Evolutionary conservation across 1,140 invertebrate species (phyloP).

Genomic region (Copidosoma floridanum): DNA sequence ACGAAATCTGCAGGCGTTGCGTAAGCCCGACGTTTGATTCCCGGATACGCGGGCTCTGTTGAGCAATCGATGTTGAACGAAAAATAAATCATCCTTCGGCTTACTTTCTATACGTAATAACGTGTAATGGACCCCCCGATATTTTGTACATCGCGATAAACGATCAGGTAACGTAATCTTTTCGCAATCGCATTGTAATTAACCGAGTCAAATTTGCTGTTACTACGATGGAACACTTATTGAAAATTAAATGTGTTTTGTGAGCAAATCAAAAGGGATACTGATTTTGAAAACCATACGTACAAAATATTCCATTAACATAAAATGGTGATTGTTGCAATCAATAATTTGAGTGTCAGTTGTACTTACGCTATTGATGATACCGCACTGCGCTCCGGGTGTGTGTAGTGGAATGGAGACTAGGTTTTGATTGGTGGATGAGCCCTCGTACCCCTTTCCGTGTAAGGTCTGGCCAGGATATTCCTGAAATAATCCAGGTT

Average conservation of each 20-base stretch:
- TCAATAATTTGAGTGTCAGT: not conserved
- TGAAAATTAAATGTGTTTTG: no score
- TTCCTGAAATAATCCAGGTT: not conserved
- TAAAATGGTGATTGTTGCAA: not conserved
- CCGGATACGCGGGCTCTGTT: not conserved
- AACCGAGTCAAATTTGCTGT: no score
- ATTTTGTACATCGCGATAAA: not conserved
- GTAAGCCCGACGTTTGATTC: constrained; percentile 6
- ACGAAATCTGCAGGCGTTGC: no score
- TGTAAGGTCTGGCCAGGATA: no score
- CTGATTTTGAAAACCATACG: no score
- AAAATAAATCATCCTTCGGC: constrained; percentile 7
- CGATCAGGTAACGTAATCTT: not conserved
- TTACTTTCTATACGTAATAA: constrained; percentile 11
- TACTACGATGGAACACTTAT: no score
- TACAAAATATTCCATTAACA: no score
- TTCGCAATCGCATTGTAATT: no score
- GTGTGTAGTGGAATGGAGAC: constrained; percentile 27
- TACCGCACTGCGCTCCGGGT: constrained; percentile 46
- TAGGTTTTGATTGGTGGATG: constrained; percentile 21
- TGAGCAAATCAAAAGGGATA: no score
- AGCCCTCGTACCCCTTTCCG: constrained; percentile 22
- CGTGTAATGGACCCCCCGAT: constrained; percentile 1
- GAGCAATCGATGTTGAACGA: not conserved
- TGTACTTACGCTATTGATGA: constrained; percentile 51